Percentiles rank a stretch among this genome's conserved stretches.
These are phyloP conservation scores for Diaphora mendica DNA, from an alignment of 2,888 invertebrate species.

Conservation along the genomic window DNA sequence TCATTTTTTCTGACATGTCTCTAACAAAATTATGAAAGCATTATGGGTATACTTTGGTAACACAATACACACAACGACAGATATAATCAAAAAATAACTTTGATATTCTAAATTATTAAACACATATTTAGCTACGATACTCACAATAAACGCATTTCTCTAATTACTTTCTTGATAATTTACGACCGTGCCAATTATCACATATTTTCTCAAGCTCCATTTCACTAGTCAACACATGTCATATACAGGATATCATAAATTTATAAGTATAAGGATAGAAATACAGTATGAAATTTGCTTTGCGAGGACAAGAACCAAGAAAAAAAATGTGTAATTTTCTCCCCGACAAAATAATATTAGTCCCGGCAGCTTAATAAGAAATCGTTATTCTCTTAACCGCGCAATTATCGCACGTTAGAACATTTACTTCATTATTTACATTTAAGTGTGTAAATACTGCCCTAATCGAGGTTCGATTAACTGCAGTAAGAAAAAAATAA, in stretches of 20 bases:
- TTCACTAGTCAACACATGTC: background rate
- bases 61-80: too few species aligned
- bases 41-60: background rate
- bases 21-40: background rate
- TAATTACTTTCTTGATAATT: background rate
- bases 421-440: slow-evolving; percentile 18
- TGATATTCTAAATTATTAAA: background rate
- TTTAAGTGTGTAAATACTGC: slow-evolving; percentile 20
- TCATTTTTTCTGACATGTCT: too few species aligned
- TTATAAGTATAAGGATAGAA: background rate
- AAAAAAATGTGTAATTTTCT: slow-evolving; percentile 6
- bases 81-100: background rate
- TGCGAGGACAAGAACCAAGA: background rate
- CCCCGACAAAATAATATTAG: slow-evolving; percentile 23
- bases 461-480: slow-evolving; percentile 20
- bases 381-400: slow-evolving; percentile 22
- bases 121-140: background rate
- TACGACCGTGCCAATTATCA: background rate
- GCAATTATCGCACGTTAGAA: slow-evolving; percentile 30
- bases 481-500: slow-evolving; percentile 17
- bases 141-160: background rate
- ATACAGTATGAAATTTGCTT: background rate
- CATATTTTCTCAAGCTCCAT: background rate
- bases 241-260: background rate
- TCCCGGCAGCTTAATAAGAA: slow-evolving; percentile 24